These are phyloP conservation scores for Yponomeuta malinellus DNA, from an alignment of 2,888 invertebrate species.

Conservation along the genomic window DNA sequence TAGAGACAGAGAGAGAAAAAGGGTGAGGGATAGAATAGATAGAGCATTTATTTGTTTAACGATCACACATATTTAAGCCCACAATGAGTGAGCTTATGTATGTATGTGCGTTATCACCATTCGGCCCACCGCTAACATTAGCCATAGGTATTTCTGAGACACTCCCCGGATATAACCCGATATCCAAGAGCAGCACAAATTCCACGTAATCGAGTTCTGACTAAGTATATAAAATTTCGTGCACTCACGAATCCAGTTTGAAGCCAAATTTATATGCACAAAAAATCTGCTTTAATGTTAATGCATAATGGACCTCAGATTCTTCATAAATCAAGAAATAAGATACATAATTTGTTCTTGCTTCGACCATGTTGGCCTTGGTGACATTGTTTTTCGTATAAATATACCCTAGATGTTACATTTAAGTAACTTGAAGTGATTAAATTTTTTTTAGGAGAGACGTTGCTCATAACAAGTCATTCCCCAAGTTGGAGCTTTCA, in stretches of 20 bases:
- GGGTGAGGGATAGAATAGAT: too few relatives aligned
- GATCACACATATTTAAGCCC: too few relatives aligned
- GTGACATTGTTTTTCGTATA: conserved; percentile 18
- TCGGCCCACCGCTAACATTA: too few relatives aligned
- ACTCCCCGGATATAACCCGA: too few relatives aligned
- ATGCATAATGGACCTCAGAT: background rate
- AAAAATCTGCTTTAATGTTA: background rate
- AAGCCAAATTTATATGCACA: background rate
- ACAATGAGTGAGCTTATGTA: too few relatives aligned
- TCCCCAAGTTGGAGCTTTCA: conserved; percentile 26
- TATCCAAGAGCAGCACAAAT: too few relatives aligned
- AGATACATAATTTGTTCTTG: background rate
- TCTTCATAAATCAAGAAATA: background rate
- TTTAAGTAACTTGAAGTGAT: background rate
- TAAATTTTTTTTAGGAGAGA: background rate
- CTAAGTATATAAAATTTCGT: background rate
- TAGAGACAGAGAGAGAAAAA: too few relatives aligned
- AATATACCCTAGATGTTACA: background rate
- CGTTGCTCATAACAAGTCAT: conserved; percentile 20
- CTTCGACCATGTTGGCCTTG: conserved; percentile 22
- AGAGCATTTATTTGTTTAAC: too few relatives aligned
- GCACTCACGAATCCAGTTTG: background rate
- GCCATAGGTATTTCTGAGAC: too few relatives aligned
- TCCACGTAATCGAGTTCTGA: background rate
- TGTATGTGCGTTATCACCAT: too few relatives aligned